Conservation (phyloP, 1,140 invertebrate genomes). For the Eueides isabella region DNA sequence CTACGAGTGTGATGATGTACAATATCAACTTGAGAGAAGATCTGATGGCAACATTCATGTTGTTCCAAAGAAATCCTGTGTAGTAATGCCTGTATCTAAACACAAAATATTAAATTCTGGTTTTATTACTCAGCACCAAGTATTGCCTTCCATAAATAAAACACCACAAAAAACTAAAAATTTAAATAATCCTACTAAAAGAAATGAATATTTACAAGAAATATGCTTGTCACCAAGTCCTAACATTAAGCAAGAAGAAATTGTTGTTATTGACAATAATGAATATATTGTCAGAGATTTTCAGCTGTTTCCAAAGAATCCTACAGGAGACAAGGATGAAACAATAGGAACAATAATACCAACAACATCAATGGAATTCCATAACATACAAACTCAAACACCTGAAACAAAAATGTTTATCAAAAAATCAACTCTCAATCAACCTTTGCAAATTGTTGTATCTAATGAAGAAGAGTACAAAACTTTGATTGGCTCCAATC, state of each 20-base stretch:
- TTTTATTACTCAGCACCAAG: slow-evolving; percentile 42
- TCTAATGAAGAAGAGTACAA: slow-evolving; percentile 80
- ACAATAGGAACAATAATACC: slow-evolving; percentile 46
- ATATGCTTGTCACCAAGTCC: slow-evolving; percentile 24
- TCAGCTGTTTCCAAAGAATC: slow-evolving; percentile 56
- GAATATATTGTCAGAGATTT: slow-evolving; percentile 79
- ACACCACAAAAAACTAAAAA: slow-evolving; percentile 45
- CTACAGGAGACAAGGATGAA: slow-evolving; percentile 44
- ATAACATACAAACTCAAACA: slow-evolving; percentile 45
- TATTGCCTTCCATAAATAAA: slow-evolving; percentile 26
- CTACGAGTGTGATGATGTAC: slow-evolving; percentile 65
- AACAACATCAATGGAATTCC: slow-evolving; percentile 54
- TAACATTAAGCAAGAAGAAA: slow-evolving; percentile 76
- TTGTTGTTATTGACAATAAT: slow-evolving; percentile 82
- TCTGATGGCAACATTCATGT: slow-evolving; percentile 79
- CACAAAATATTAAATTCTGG: slow-evolving; percentile 69
- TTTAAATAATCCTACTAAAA: slow-evolving; percentile 38
- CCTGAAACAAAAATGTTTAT: slow-evolving; percentile 54
- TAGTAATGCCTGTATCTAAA: slow-evolving; percentile 53
- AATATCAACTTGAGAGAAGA: slow-evolving; percentile 69
- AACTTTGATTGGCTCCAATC: slow-evolving; percentile 69
- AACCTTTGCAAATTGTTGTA: slow-evolving; percentile 78
- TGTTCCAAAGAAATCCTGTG: slow-evolving; percentile 75
- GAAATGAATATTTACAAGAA: slow-evolving; percentile 45
- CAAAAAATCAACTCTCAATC: slow-evolving; percentile 61